phyloP scores from a whole-genome alignment of 2,888 invertebrate genomes.

The Microctonus brassicae region DNA sequence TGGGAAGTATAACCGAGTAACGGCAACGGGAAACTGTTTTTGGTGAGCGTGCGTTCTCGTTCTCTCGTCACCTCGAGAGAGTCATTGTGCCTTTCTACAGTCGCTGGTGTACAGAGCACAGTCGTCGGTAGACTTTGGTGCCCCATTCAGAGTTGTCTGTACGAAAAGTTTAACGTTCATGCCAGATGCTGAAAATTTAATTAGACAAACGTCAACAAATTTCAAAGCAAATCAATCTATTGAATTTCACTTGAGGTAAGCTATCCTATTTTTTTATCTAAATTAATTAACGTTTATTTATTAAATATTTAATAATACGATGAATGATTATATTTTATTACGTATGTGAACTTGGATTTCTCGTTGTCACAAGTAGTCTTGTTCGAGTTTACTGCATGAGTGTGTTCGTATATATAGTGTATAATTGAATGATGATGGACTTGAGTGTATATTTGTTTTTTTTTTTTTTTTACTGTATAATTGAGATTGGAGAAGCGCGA shows the following conservation, averaged over 20 bases:
- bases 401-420: not conserved
- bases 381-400: not conserved
- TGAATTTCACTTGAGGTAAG: not conserved
- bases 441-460: not conserved
- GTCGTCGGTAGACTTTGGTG: not conserved
- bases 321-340: not conserved
- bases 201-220: not conserved
- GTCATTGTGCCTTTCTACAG: constrained; percentile 21
- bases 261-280: not conserved
- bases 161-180: not conserved
- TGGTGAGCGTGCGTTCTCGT: constrained; percentile 26
- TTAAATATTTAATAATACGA: not conserved
- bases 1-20: constrained; percentile 21
- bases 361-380: not conserved
- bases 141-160: not conserved
- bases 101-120: not conserved
- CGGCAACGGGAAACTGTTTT: constrained; percentile 30
- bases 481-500: constrained; percentile 51
- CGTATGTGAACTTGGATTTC: not conserved
- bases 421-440: not conserved
- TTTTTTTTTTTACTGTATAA: not conserved
- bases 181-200: not conserved
- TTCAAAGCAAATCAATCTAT: not conserved
- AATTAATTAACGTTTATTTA: not conserved
- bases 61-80: constrained; percentile 22